Evolutionary conservation across 2,113 vertebrate species (phyloP).

Genomic region (Scartelaos histophorus): DNA sequence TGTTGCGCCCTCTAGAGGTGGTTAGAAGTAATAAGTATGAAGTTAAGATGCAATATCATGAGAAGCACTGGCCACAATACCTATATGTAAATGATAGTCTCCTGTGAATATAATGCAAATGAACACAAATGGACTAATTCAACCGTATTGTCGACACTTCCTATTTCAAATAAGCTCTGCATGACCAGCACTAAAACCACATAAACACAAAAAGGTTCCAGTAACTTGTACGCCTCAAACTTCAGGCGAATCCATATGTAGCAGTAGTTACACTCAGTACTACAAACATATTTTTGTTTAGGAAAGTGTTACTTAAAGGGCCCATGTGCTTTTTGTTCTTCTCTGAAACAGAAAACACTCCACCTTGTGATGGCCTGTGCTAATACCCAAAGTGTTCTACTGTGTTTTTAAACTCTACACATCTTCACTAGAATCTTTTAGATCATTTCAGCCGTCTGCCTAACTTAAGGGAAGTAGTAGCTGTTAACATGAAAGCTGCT

Average conservation of each 20-base stretch:
- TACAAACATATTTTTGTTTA: too few species aligned
- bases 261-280: not conserved
- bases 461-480: too few species aligned
- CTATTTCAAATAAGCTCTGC: not conserved
- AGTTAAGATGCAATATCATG: not conserved
- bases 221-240: not conserved
- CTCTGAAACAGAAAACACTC: too few species aligned
- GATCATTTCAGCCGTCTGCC: too few species aligned
- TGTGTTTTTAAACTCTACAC: too few species aligned
- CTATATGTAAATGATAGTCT: not conserved
- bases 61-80: not conserved
- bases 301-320: too few species aligned
- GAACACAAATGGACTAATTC: slow-evolving; percentile 17
- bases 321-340: too few species aligned
- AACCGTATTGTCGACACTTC: not conserved
- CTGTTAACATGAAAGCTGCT: too few species aligned
- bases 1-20: not conserved
- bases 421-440: too few species aligned
- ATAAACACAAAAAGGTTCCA: not conserved
- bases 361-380: too few species aligned
- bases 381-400: too few species aligned
- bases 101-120: slow-evolving; percentile 28
- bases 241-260: not conserved
- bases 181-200: not conserved
- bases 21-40: not conserved